phyloP scores from a whole-genome alignment of 2,797 vertebrate species.

The Etheostoma perlongum region DNA sequence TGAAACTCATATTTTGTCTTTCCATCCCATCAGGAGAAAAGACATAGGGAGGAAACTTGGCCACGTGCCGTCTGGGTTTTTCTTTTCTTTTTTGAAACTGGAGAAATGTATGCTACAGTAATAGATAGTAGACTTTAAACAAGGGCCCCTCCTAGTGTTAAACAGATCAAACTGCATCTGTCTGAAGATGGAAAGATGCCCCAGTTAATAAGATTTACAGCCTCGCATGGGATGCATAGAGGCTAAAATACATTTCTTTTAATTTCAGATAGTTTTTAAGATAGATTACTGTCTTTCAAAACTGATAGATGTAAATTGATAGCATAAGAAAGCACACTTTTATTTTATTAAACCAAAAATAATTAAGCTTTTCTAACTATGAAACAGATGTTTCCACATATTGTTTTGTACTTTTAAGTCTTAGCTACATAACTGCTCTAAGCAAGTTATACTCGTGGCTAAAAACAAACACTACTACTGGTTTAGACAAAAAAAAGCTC shows the following conservation, averaged over 20 bases:
- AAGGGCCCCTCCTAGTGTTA: constrained; percentile 57
- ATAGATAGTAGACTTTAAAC: neutral
- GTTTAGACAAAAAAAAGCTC: neutral
- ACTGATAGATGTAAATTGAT: rapidly evolving
- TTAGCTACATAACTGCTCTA: neutral
- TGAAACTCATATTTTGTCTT: constrained; percentile 74
- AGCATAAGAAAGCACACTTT: too few species aligned
- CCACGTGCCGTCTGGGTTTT: constrained; percentile 42
- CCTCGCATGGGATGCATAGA: neutral
- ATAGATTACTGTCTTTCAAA: neutral
- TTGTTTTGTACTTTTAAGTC: neutral
- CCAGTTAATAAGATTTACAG: neutral
- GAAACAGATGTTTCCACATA: neutral
- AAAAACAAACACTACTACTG: constrained; percentile 7
- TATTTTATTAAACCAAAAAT: neutral
- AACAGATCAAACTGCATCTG: constrained; percentile 35
- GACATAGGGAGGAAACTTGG: constrained; percentile 77
- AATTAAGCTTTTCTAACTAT: neutral
- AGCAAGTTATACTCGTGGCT: neutral
- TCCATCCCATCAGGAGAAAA: constrained; percentile 69
- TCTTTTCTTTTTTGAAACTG: constrained; percentile 52
- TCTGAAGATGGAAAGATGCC: neutral
- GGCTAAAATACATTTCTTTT: neutral
- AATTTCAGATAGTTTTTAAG: neutral
- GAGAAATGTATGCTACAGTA: constrained; percentile 52